phyloP scores from a whole-genome alignment of 2,797 vertebrate genomes.

The Chaunax sp. region DNA sequence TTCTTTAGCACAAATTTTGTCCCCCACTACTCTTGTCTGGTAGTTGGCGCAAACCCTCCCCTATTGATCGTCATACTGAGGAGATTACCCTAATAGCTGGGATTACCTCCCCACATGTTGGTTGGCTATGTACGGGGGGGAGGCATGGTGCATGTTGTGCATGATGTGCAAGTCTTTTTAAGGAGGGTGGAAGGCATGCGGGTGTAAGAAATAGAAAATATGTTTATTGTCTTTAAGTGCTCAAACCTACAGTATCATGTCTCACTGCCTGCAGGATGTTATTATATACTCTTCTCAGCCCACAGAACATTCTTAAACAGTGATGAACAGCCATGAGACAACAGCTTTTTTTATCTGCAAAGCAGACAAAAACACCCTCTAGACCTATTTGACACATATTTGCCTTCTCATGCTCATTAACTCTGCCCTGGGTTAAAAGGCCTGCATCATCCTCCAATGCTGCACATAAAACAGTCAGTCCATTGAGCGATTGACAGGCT shows the following conservation, averaged over 20 bases:
- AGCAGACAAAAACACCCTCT: slow-evolving; percentile 36
- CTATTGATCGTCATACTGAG: slow-evolving; percentile 86
- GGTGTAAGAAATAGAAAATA: slow-evolving; percentile 50
- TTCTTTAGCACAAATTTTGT: slow-evolving; percentile 81
- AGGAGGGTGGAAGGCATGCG: slow-evolving; percentile 28
- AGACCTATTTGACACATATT: slow-evolving; percentile 23
- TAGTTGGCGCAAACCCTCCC: slow-evolving; percentile 74
- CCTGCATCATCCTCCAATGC: slow-evolving; percentile 1
- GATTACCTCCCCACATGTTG: slow-evolving; percentile 88
- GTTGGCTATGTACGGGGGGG: slow-evolving; percentile 76
- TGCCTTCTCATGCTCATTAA: slow-evolving; percentile 14
- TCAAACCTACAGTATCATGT: slow-evolving; percentile 1
- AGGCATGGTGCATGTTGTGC: slow-evolving; percentile 56
- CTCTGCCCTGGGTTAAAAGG: not conserved
- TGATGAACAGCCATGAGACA: slow-evolving; percentile 21
- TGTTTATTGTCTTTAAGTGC: slow-evolving; percentile 48
- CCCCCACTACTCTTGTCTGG: slow-evolving; percentile 73
- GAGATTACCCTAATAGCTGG: slow-evolving; percentile 89
- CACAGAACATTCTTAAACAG: slow-evolving; percentile 16
- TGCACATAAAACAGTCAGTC: not conserved
- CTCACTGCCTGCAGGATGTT: slow-evolving; percentile 16
- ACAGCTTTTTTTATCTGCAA: slow-evolving; percentile 25
- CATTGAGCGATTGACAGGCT: not conserved
- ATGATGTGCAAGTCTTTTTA: slow-evolving; percentile 71
- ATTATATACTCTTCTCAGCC: slow-evolving; percentile 35